A percentile compares a stretch with the other conserved stretches of the same genome.
Conservation (phyloP, 2,113 vertebrate species). For the Ailurus styani region DNA sequence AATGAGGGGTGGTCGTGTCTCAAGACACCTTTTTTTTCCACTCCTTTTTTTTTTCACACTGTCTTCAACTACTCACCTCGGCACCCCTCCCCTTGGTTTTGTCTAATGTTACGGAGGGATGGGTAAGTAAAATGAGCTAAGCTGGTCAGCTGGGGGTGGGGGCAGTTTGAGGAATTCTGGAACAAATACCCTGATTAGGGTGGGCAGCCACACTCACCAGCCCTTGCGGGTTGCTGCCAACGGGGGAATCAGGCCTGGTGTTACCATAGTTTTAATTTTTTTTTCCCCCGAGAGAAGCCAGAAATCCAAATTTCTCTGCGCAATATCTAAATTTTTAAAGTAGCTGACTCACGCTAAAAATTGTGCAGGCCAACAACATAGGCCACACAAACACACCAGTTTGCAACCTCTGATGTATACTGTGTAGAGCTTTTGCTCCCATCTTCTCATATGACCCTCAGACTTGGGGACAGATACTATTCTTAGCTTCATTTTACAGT, state of each 20-base stretch:
- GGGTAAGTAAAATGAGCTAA: background rate
- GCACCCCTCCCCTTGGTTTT: background rate
- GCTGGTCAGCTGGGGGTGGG: background rate
- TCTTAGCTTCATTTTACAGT: background rate
- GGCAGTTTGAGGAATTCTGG: background rate
- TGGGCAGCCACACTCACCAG: background rate
- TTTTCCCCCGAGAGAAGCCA: background rate
- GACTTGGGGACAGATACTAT: background rate
- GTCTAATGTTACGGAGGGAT: background rate
- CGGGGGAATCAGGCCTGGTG: background rate
- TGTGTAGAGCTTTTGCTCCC: background rate
- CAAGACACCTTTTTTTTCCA: background rate
- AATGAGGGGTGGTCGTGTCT: background rate
- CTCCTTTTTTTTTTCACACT: too few species aligned
- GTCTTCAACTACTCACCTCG: background rate
- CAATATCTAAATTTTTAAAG: conserved; percentile 34
- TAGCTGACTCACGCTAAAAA: background rate
- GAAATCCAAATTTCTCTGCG: conserved; percentile 17
- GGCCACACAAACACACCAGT: background rate
- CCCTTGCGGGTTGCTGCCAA: background rate
- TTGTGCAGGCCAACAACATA: background rate
- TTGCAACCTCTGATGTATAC: background rate
- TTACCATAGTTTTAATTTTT: background rate
- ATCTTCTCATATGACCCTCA: background rate
- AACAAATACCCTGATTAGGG: background rate